Percentiles rank a stretch among this genome's conserved stretches.
These are phyloP conservation scores for Archips xylosteana DNA, from an alignment of 2,888 invertebrate genomes.

Conservation along the genomic window DNA sequence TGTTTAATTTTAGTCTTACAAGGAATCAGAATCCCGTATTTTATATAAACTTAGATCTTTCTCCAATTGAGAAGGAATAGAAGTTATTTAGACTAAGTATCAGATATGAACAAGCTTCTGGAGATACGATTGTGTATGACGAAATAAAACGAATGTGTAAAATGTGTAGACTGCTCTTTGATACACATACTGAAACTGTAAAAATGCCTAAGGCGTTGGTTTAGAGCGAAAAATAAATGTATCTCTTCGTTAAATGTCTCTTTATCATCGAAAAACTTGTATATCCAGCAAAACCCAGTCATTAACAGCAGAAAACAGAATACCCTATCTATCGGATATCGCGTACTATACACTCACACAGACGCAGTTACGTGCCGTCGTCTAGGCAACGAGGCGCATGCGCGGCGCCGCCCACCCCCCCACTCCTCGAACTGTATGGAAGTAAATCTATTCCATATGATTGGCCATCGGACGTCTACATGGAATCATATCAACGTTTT, in stretches of 20 bases:
- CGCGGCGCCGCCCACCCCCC: slow-evolving; percentile 81
- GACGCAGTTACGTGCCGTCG: slow-evolving; percentile 84
- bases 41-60: too few species aligned
- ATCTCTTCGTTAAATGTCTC: neutral
- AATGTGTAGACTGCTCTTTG: too few species aligned
- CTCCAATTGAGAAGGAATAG: too few species aligned
- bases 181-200: too few species aligned
- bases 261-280: slow-evolving; percentile 12
- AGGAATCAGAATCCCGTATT: too few species aligned
- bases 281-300: slow-evolving; percentile 28
- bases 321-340: neutral
- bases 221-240: too few species aligned
- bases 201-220: too few species aligned
- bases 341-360: slow-evolving; percentile 60
- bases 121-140: too few species aligned
- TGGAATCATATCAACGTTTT: slow-evolving; percentile 12
- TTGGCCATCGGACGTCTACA: slow-evolving; percentile 60
- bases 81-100: too few species aligned
- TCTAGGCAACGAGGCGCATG: slow-evolving; percentile 87
- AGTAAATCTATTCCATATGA: slow-evolving; percentile 65
- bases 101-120: too few species aligned
- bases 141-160: too few species aligned
- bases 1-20: too few species aligned
- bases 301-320: slow-evolving; percentile 38
- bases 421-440: slow-evolving; percentile 48